phyloP scores from a whole-genome alignment of 2,113 vertebrate genomes.

The Tamias sibiricus region DNA sequence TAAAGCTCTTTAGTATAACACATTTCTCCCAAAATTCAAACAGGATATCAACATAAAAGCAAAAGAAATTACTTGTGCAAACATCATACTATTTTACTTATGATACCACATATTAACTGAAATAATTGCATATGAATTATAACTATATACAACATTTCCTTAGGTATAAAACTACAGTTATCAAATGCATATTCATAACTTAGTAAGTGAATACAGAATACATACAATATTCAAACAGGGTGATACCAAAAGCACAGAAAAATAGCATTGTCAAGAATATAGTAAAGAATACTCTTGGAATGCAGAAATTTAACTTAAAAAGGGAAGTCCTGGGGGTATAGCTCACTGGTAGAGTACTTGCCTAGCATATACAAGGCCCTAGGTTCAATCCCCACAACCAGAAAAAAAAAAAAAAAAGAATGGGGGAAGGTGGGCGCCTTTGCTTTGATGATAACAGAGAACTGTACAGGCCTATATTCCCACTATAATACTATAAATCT shows the following conservation, averaged over 20 bases:
- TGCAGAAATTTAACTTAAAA: no score
- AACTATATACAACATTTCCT: not conserved
- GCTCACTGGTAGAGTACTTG: no score
- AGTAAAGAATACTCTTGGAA: not conserved
- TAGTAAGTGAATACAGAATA: not conserved
- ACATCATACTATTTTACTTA: not conserved
- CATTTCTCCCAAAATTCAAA: not conserved
- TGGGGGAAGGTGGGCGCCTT: not conserved
- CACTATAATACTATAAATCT: not conserved
- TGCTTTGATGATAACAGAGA: not conserved
- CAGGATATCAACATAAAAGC: not conserved
- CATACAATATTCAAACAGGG: not conserved
- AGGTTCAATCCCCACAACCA: no score
- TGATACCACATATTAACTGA: not conserved
- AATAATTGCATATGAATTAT: not conserved
- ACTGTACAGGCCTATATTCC: not conserved
- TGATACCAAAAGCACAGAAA: not conserved
- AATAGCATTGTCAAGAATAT: not conserved
- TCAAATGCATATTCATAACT: not conserved
- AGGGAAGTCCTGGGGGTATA: no score
- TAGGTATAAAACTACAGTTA: not conserved
- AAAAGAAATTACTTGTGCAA: not conserved
- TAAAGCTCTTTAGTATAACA: not conserved
- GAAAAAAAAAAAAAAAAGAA: no score
- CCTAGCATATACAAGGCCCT: no score